Evolutionary conservation across 2,888 invertebrate genomes (phyloP).

Genomic region (Synergus umbraculus): DNA sequence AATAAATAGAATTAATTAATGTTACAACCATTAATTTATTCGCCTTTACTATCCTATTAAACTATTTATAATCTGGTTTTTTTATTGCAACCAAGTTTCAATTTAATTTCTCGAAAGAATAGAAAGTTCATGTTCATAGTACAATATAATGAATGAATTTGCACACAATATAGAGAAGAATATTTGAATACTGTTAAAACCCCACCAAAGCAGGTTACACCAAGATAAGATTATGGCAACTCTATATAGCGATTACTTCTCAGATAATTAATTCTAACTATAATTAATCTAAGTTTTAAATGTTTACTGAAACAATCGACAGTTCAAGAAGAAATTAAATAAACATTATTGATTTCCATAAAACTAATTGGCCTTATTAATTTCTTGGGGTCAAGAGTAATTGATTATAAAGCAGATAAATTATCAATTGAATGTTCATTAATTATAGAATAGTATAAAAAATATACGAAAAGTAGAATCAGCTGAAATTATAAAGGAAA

Average conservation of each 20-base stretch:
- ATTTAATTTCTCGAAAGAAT: not conserved
- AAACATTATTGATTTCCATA: not conserved
- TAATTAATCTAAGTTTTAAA: constrained; percentile 15
- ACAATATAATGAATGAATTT: not conserved
- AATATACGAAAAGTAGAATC: not conserved
- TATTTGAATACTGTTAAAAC: not conserved
- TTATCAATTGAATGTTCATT: not conserved
- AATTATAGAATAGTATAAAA: not conserved
- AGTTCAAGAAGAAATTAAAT: not conserved
- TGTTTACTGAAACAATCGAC: constrained; percentile 4
- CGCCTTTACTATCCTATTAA: not conserved
- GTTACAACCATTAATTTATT: not conserved
- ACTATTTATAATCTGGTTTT: constrained; percentile 3
- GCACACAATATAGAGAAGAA: not conserved
- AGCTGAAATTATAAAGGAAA: not conserved
- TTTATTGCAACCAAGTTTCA: not conserved
- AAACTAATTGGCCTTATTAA: not conserved
- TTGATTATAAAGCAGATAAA: not conserved
- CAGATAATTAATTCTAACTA: constrained; percentile 5
- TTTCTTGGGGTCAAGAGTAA: not conserved
- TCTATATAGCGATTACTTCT: constrained; percentile 14
- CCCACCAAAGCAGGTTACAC: not conserved
- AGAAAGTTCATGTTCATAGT: constrained; percentile 6
- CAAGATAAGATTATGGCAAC: constrained; percentile 19
- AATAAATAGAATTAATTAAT: not conserved